Evolutionary conservation across 2,113 vertebrate genomes (phyloP), one percentile per base, ranked within the genome.

Genomic region (Aix galericulata): DNA sequence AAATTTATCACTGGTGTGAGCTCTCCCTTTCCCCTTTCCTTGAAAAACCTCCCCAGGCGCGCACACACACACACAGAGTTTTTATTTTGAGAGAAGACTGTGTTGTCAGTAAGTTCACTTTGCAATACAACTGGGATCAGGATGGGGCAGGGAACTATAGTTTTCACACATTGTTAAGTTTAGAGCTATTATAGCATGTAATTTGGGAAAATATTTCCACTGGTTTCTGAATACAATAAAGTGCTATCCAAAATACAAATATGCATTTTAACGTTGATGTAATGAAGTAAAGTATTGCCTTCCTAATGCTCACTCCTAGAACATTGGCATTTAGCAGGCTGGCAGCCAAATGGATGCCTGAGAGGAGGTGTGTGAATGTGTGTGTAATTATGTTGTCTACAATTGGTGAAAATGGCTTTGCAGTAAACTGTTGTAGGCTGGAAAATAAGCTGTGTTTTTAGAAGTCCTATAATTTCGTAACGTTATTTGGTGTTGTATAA

Each of bases 401-500:
- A 95, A 38, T 69, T 91, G 93, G 91, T 77, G 92, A 94, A 95
- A 96, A 95, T 83, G 87, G 91, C 89, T 95, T 96, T 96, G 92
- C 91, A 75, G 90, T 75, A 66, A 95, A 86, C 73, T 94, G 53
- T 83, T 75, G 88, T 58, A 78, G 94, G 89, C 92, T 95, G 92
- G 87, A 69, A 96, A 95, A 94, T 92, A 78, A 95, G 80, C 92
- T 83, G 62, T 81, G 62, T 82, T 91, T 96, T 82, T 89, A 50
- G 89, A 94, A 91, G 95, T 96, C 80, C 87, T 97, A 7, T 94
- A 93, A 96, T 97, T 97, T 95, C 83, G 92, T 95, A 81, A 90
- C 91, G 3, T 62, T 89, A 69, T 92, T 97, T 91, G 77, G n/a
- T 89, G 21, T 96, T 95, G 84, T 95, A 13, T 76, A 86, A 29